Evolutionary conservation across 1,140 invertebrate species (phyloP).

Genomic region (Philotrypesis tridentata): DNA sequence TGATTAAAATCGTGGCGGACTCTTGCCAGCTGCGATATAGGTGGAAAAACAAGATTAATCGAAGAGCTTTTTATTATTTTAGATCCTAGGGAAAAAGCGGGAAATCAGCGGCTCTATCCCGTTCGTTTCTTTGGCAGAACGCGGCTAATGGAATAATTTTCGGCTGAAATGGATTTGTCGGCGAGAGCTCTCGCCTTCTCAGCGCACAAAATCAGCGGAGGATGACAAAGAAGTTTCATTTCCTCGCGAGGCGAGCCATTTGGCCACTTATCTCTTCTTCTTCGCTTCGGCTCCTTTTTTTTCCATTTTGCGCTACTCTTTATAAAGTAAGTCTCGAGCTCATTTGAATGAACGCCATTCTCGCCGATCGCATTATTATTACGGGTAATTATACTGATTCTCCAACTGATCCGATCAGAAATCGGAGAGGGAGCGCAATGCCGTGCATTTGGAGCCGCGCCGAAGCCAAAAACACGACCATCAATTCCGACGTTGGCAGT

Average conservation of each 20-base stretch:
- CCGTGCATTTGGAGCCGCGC: too few relatives aligned
- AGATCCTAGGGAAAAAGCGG: neutral
- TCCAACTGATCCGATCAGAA: too few relatives aligned
- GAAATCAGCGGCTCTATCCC: neutral
- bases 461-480: too few relatives aligned
- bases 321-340: too few relatives aligned
- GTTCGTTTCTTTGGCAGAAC: neutral
- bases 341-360: too few relatives aligned
- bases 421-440: too few relatives aligned
- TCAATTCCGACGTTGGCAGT: too few relatives aligned
- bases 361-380: too few relatives aligned
- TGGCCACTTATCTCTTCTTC: too few relatives aligned
- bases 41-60: conserved; percentile 8
- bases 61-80: conserved; percentile 27
- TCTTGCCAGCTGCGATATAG: neutral
- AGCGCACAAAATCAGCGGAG: neutral
- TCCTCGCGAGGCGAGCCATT: neutral
- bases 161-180: neutral
- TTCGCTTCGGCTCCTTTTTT: neutral
- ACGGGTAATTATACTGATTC: too few relatives aligned
- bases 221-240: conserved; percentile 5
- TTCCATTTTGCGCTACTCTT: too few relatives aligned
- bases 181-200: neutral
- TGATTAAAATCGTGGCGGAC: conserved; percentile 7
- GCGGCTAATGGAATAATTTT: neutral